These are phyloP conservation scores for Zaprionus kolodkinae DNA, from an alignment of 1,140 invertebrate species.

Conservation along the genomic window DNA sequence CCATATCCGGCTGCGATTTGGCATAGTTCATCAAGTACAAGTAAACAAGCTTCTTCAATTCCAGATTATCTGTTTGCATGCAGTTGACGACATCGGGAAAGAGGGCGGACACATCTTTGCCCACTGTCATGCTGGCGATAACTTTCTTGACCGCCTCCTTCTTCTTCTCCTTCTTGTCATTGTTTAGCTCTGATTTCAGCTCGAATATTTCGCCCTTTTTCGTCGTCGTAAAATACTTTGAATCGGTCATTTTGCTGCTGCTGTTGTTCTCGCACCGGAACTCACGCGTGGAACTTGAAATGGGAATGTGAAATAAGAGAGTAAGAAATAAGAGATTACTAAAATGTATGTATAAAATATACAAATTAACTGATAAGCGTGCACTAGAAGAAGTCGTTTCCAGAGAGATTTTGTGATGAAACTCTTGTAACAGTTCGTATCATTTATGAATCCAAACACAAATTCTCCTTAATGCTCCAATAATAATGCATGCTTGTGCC, in stretches of 20 bases:
- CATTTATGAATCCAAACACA: too few relatives aligned
- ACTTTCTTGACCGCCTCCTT: constrained; percentile 99
- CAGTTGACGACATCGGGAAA: constrained; percentile 99
- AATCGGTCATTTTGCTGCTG: constrained; percentile 94
- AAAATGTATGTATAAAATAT: not conserved
- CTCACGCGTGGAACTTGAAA: constrained; percentile 31
- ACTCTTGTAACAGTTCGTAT: not conserved
- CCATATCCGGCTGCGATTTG: constrained; percentile 99
- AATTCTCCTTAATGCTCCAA: constrained; percentile 4
- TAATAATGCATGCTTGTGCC: not conserved
- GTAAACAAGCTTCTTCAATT: constrained; percentile 99
- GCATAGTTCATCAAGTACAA: constrained; percentile 99
- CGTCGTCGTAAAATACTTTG: constrained; percentile 99
- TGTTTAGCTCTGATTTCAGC: constrained; percentile 99
- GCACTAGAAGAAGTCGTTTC: not conserved
- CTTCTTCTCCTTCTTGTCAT: constrained; percentile 99
- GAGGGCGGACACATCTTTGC: constrained; percentile 97
- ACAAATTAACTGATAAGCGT: not conserved
- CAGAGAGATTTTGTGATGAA: not conserved
- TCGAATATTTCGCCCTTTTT: constrained; percentile 99
- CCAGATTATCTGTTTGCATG: constrained; percentile 99
- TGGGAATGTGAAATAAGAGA: not conserved
- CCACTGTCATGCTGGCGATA: constrained; percentile 99
- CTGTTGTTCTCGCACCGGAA: constrained; percentile 26
- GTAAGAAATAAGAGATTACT: constrained; percentile 1